Percentiles rank a stretch among this genome's conserved stretches.
Conservation (phyloP, 2,113 vertebrate genomes). For the Butorides virescens region DNA sequence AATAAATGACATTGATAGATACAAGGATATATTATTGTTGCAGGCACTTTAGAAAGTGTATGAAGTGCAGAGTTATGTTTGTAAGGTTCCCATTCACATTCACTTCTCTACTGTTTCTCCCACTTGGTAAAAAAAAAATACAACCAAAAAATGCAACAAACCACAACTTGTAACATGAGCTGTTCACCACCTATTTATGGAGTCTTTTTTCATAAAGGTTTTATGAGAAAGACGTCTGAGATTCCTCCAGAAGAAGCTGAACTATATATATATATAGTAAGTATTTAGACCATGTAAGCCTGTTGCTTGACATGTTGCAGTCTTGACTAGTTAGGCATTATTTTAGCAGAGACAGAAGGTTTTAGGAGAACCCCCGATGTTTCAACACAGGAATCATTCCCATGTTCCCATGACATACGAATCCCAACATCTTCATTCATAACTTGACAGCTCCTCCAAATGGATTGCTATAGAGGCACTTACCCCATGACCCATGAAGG, state of each 20-base stretch:
- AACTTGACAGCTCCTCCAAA: neutral
- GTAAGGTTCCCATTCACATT: neutral
- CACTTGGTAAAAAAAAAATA: neutral
- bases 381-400: neutral
- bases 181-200: neutral
- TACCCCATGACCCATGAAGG: constrained; percentile 45
- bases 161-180: neutral
- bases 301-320: neutral
- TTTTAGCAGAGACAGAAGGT: neutral
- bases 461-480: neutral
- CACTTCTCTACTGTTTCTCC: neutral
- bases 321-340: neutral
- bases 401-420: neutral
- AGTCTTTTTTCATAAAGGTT: neutral
- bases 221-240: neutral
- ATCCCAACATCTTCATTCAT: neutral
- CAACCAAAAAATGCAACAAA: neutral
- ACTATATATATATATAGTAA: neutral
- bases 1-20: neutral
- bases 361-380: neutral
- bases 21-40: neutral
- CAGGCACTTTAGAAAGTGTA: neutral
- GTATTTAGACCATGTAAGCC: neutral
- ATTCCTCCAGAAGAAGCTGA: neutral
- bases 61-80: neutral